Evolutionary conservation across 2,113 vertebrate species (phyloP), one percentile per base, ranked within the genome.

Genomic region (Chiloscyllium plagiosum): DNA sequence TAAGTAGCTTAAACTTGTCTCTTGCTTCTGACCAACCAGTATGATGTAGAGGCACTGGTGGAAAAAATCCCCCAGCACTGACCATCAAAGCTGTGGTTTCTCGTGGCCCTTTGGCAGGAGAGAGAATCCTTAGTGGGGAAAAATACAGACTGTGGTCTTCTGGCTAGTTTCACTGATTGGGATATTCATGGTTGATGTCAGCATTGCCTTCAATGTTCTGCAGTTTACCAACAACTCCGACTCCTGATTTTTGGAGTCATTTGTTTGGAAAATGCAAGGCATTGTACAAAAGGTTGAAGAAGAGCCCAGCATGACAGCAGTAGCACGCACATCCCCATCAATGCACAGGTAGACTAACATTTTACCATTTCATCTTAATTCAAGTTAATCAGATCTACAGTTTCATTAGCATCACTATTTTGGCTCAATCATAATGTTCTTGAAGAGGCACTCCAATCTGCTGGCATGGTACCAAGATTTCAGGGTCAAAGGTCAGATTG

Each of bases 1-100:
- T 99, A 87, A 97, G 98, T 95, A 33, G 22, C 42, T 15, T 52
- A 37, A 3, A 13, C 68, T 95, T 70, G 33, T 66, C 52, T 12
- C 20, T 83, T 78, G 29, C 33, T 94, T 69, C 47, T 94, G 26
- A 50, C 47, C 22, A 29, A 72, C 47, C 26, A 61, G 87, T 56
- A 26, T 12, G 6, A 4, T 42, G 17, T 83, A 20, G 17, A 17
- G 5, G 8, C 76, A 42, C 15, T 12, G 7, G 7, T 0, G n/a
- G 15, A 20, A 61, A 66, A 92, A 66, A 17, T 61, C 66, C 19
- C 7, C 37, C 1, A n/a, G 29, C 20, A 65, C 65, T 37, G 19
- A 17, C n/a, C 89, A 92, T 17, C 89, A 37, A 1, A 92, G 15
- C n/a, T n/a, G n/a, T n/a, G 26, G n/a, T 37, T 37, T 92, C n/a